Percentiles rank a stretch among this genome's conserved stretches.
phyloP scores from a whole-genome alignment of 2,888 invertebrate species.

The Stratiomys singularior region DNA sequence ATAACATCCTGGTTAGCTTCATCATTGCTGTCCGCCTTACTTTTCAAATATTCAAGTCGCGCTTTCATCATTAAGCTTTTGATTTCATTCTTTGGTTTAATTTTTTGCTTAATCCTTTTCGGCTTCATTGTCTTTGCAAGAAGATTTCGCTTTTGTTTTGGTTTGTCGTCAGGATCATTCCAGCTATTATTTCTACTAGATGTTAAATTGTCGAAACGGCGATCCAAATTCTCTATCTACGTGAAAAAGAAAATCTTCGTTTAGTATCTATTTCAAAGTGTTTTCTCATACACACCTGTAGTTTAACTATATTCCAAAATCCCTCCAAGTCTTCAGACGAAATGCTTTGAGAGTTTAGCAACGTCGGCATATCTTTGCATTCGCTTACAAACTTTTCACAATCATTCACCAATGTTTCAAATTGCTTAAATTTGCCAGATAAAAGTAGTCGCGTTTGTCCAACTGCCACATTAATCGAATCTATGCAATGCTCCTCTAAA shows the following conservation, averaged over 20 bases:
- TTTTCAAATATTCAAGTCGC: slow-evolving; percentile 15
- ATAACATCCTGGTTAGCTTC: slow-evolving; percentile 17
- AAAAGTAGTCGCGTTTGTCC: slow-evolving; percentile 81
- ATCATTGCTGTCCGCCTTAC: background rate
- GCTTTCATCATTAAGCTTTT: slow-evolving; percentile 16
- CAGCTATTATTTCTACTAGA: slow-evolving; percentile 61
- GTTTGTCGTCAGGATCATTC: slow-evolving; percentile 59
- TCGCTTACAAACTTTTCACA: slow-evolving; percentile 56
- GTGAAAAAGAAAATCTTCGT: too few species aligned
- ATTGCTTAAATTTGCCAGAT: slow-evolving; percentile 78
- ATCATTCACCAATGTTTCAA: slow-evolving; percentile 69
- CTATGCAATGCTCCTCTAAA: slow-evolving; percentile 63
- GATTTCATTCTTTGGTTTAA: background rate
- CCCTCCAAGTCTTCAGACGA: slow-evolving; percentile 77
- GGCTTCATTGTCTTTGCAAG: slow-evolving; percentile 15
- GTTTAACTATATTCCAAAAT: slow-evolving; percentile 70
- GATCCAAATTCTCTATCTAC: slow-evolving; percentile 61
- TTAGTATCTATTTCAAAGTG: too few species aligned
- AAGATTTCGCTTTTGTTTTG: background rate
- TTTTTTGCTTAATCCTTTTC: background rate
- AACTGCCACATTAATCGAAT: slow-evolving; percentile 74
- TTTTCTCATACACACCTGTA: too few species aligned
- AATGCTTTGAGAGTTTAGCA: slow-evolving; percentile 60
- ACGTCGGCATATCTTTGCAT: slow-evolving; percentile 38
- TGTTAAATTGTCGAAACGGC: slow-evolving; percentile 59